Evolutionary conservation across 2,113 vertebrate species (phyloP), one percentile per base, ranked within the genome.

Genomic region (Podiceps cristatus): DNA sequence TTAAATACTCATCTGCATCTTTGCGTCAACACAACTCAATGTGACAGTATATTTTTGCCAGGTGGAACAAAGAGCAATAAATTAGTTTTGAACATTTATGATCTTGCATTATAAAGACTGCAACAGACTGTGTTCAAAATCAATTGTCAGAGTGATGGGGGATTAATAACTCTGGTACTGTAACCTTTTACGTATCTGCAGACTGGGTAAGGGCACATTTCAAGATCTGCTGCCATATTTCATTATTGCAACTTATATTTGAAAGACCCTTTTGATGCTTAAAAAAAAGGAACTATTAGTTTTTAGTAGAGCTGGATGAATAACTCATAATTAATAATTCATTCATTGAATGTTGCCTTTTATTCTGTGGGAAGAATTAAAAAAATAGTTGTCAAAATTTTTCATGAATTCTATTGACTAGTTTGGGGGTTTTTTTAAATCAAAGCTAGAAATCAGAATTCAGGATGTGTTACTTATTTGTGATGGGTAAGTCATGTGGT

Each of bases 11-110:
- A 81, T 92, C 89, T 86, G 74, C 19, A 78, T 92, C 77, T 86
- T 94, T 94, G 83, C 74, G 22, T 88, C 95, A 79, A 63, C 86
- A 91, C 88, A 91, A 96, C 91, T 98, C 81, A 64, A 66, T 95
- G 92, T 97, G 96, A 93, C 95, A 93, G 86, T 72, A 28, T 82
- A 79, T 69, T 98, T 98, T 96, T 97, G 63, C 96, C 63, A 82
- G 90, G 88, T 98, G 95, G 92, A 98, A 97, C 91, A 98, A 98
- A 98, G 96, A 97, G 91, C 86, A 96, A 94, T 98, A 97, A 96
- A 98, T 98, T 98, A 96, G 79, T 97, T 94, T 96, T 91, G 96
- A 98, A 97, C 93, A 91, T 98, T 97, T 98, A 96, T 97, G 96
- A 97, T 97, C 93, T 95, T 97, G 89, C 92, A 87, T 98, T 97